Percentiles rank a stretch among this genome's conserved stretches.
Evolutionary conservation across 1,140 invertebrate genomes (phyloP).

Genomic region (Drosophila jambulina): DNA sequence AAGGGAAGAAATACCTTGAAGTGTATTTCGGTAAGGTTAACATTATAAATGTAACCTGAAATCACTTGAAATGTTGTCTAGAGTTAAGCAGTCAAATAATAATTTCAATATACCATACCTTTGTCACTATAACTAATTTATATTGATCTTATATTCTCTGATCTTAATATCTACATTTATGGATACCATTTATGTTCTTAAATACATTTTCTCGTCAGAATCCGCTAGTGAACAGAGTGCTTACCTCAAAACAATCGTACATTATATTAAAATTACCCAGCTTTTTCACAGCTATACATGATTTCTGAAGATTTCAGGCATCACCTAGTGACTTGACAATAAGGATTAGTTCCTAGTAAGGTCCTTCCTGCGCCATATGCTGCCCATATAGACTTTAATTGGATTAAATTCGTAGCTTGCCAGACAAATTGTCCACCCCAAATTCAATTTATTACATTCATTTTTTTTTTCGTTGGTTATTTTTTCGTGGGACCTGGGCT

Average conservation of each 20-base stretch:
- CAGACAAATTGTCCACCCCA: slow-evolving; percentile 37
- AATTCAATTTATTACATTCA: slow-evolving; percentile 12
- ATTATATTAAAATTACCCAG: background rate
- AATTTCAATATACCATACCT: too few species aligned
- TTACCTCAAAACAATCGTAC: background rate
- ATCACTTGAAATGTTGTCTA: background rate
- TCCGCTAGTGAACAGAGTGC: background rate
- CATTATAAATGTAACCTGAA: slow-evolving; percentile 1
- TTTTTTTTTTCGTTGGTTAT: background rate
- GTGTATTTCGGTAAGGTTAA: background rate
- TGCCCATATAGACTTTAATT: slow-evolving; percentile 20
- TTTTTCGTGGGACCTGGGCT: slow-evolving; percentile 8
- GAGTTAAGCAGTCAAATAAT: too few species aligned
- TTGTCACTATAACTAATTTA: too few species aligned
- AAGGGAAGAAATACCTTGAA: background rate
- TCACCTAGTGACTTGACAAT: background rate
- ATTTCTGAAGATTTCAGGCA: background rate
- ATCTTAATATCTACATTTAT: background rate
- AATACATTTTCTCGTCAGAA: background rate
- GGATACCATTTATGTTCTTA: background rate
- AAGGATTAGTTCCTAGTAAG: background rate
- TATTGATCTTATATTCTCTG: background rate
- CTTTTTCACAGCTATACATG: background rate
- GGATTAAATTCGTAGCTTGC: slow-evolving; percentile 7
- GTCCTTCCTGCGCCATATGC: slow-evolving; percentile 7